Evolutionary conservation across 2,888 invertebrate genomes (phyloP).

Genomic region (Kryphioiulus occultus): DNA sequence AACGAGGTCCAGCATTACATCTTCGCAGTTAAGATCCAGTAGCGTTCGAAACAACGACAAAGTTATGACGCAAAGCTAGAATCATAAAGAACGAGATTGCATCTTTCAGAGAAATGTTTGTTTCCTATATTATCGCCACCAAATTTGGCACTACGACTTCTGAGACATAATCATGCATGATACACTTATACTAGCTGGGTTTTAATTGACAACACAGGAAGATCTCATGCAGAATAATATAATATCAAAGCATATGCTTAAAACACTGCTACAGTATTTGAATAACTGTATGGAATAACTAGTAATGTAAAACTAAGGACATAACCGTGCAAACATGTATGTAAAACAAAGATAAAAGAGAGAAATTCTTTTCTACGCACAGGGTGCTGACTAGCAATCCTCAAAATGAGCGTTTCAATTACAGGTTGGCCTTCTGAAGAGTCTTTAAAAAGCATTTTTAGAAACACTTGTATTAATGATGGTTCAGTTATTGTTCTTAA

Average conservation of each 20-base stretch:
- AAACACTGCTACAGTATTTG: neutral
- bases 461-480: slow-evolving; percentile 79
- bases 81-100: slow-evolving; percentile 55
- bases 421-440: slow-evolving; percentile 79
- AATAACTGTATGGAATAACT: no score
- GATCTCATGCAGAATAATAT: no score
- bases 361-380: slow-evolving; percentile 68
- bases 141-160: neutral
- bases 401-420: slow-evolving; percentile 79
- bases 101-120: no score
- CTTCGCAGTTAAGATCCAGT: slow-evolving; percentile 92
- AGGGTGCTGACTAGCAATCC: slow-evolving; percentile 74
- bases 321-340: no score
- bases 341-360: neutral
- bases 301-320: no score
- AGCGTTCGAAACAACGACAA: slow-evolving; percentile 89
- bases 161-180: neutral
- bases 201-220: no score
- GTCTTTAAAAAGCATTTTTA: slow-evolving; percentile 75
- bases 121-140: neutral
- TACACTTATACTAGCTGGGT: no score
- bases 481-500: slow-evolving; percentile 86
- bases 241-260: neutral
- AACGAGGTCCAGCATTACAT: slow-evolving; percentile 90
- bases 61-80: slow-evolving; percentile 78